phyloP scores from a whole-genome alignment of 1,140 invertebrate species.

The Drosophila tristis region DNA sequence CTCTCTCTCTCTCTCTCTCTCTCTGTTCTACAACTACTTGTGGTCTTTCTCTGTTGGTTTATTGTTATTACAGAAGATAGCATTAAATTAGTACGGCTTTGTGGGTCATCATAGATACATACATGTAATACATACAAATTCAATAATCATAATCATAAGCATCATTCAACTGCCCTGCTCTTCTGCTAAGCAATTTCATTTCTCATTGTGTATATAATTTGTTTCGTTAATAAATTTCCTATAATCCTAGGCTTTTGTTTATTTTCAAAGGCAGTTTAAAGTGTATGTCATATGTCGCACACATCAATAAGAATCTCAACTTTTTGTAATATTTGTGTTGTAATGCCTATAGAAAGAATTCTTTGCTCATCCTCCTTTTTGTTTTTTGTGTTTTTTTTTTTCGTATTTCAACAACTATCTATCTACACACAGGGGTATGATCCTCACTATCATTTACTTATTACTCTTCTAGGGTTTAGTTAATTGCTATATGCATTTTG shows the following conservation, averaged over 20 bases:
- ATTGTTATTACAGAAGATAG: no score
- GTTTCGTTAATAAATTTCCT: constrained; percentile 2
- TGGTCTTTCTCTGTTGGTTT: no score
- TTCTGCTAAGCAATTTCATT: no score
- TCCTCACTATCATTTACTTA: not conserved
- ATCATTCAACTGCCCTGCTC: no score
- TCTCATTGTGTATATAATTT: constrained; percentile 11
- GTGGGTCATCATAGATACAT: no score
- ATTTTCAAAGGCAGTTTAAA: constrained; percentile 69
- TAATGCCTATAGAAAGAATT: constrained; percentile 20
- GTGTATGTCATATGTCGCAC: constrained; percentile 14
- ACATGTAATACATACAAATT: no score
- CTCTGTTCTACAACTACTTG: no score
- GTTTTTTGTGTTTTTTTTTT: constrained; percentile 8
- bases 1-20: no score
- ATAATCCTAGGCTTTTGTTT: constrained; percentile 16
- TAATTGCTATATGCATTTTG: constrained; percentile 50
- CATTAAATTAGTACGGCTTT: no score
- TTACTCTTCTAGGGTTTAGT: not conserved
- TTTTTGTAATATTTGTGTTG: constrained; percentile 27
- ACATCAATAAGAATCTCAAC: constrained; percentile 47
- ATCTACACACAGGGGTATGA: no score
- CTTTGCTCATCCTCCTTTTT: not conserved
- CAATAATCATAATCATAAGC: no score
- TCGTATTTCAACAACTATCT: not conserved